phyloP scores from a whole-genome alignment of 2,113 vertebrate species.

The Speoplatyrhinus poulsoni region DNA sequence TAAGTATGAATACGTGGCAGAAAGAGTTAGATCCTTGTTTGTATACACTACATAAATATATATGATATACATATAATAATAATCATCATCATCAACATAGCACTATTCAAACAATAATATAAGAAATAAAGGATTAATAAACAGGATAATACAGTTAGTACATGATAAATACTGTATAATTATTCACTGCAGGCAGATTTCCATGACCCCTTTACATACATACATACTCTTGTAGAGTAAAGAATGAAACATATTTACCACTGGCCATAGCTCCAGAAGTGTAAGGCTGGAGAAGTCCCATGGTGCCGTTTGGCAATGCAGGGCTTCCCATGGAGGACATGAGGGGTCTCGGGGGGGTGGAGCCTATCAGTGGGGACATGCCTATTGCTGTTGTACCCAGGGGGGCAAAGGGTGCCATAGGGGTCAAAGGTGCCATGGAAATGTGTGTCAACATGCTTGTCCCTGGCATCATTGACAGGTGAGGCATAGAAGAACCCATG shows the following conservation, averaged over 20 bases:
- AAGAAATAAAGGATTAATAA: no score
- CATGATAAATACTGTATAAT: no score
- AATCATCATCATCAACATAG: no score
- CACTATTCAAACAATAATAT: no score
- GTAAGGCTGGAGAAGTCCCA: constrained; percentile 82
- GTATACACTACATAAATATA: no score
- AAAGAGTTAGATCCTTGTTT: no score
- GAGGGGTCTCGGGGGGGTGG: constrained; percentile 68
- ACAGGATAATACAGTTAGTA: no score
- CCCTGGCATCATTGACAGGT: constrained; percentile 81
- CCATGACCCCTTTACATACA: no score
- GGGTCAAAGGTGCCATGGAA: constrained; percentile 69
- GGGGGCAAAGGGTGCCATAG: constrained; percentile 60
- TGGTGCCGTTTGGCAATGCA: constrained; percentile 85
- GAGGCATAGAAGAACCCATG: constrained; percentile 87
- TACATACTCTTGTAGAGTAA: no score
- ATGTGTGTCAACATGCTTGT: constrained; percentile 74
- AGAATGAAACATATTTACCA: constrained; percentile 28
- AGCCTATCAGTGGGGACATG: constrained; percentile 46
- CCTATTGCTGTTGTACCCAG: constrained; percentile 66
- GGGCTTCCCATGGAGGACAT: constrained; percentile 84
- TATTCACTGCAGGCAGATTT: no score
- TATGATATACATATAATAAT: no score
- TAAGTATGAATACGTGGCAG: no score
- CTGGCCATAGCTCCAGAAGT: constrained; percentile 64